These are phyloP conservation scores for Diogma glabrata DNA, from an alignment of 2,888 invertebrate species.

Conservation along the genomic window DNA sequence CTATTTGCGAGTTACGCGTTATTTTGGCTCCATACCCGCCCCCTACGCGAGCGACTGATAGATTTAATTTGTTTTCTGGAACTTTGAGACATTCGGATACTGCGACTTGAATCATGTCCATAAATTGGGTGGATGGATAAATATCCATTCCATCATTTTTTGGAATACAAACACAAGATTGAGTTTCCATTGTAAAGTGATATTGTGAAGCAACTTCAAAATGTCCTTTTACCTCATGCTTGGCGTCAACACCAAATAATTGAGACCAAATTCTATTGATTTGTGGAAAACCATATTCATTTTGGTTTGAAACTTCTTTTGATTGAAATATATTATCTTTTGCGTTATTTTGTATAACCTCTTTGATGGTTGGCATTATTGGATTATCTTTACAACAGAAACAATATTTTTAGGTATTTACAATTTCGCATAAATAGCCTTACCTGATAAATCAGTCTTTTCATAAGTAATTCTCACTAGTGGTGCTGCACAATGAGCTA, in stretches of 20 bases:
- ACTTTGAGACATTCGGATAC: conserved; percentile 45
- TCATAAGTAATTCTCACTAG: conserved; percentile 42
- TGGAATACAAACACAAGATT: conserved; percentile 51
- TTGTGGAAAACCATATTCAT: no score
- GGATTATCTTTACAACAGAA: no score
- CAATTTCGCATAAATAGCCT: no score
- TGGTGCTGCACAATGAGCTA: conserved; percentile 43
- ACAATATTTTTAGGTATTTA: no score
- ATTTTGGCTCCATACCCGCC: conserved; percentile 75
- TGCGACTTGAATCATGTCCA: conserved; percentile 46
- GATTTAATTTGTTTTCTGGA: conserved; percentile 52
- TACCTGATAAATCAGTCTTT: no score
- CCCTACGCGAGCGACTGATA: conserved; percentile 61
- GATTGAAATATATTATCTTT: conserved; percentile 21
- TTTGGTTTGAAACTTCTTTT: no score
- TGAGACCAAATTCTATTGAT: no score
- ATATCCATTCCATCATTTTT: conserved; percentile 62
- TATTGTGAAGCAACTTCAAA: conserved; percentile 51
- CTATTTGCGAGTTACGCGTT: conserved; percentile 43
- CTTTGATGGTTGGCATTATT: conserved; percentile 32
- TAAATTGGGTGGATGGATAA: conserved; percentile 50
- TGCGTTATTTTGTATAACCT: conserved; percentile 40
- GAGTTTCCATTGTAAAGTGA: conserved; percentile 67
- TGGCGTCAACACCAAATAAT: conserved; percentile 16
- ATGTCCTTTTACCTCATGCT: conserved; percentile 41